phyloP scores from a whole-genome alignment of 2,797 vertebrate species.

The Sciurus vulgaris region DNA sequence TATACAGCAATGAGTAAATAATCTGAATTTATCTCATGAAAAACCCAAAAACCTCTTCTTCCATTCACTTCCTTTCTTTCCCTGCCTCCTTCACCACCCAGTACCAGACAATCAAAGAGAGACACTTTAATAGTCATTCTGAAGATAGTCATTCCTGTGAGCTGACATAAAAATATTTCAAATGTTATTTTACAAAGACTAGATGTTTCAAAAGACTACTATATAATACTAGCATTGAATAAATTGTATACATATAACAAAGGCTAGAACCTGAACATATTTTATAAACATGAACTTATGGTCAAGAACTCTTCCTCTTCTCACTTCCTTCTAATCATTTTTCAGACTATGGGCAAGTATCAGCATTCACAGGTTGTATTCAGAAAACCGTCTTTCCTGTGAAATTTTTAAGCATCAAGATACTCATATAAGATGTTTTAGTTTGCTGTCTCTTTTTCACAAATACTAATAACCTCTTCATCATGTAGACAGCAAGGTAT shows the following conservation, averaged over 20 bases:
- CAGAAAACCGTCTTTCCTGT: neutral
- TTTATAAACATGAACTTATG: neutral
- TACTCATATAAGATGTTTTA: neutral
- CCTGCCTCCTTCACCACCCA: neutral
- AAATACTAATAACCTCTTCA: neutral
- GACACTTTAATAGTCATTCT: neutral
- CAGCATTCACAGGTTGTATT: neutral
- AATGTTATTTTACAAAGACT: neutral
- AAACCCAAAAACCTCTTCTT: neutral
- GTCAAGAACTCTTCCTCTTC: neutral
- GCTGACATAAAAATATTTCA: neutral
- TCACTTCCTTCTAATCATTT: neutral
- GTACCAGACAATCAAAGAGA: neutral
- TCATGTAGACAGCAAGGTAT: neutral
- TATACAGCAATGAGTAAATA: neutral
- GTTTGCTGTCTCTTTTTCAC: neutral
- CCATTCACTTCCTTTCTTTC: neutral
- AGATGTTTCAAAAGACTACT: neutral
- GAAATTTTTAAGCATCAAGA: neutral
- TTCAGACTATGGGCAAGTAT: neutral
- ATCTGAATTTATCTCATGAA: neutral
- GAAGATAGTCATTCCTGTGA: neutral
- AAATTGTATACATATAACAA: neutral
- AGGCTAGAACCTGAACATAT: neutral
- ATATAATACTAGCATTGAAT: neutral